phyloP scores from a whole-genome alignment of 2,113 vertebrate genomes.

The Sprattus sprattus region DNA sequence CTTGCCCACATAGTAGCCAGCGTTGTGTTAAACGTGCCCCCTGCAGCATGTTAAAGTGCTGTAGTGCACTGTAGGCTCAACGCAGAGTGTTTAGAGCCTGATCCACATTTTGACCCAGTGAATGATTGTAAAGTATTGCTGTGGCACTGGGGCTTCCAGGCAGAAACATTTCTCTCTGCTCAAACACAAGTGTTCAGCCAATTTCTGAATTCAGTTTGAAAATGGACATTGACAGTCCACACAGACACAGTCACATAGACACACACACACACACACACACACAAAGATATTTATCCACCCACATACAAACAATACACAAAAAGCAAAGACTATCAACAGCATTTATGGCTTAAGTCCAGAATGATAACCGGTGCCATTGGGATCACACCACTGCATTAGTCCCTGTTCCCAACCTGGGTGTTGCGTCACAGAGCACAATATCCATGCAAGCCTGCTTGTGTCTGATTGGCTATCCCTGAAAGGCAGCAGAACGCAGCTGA shows the following conservation, averaged over 20 bases:
- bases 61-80: background rate
- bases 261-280: background rate
- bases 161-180: background rate
- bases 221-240: background rate
- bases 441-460: background rate
- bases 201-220: background rate
- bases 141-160: background rate
- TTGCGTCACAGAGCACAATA: background rate
- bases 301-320: background rate
- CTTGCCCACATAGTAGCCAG: background rate
- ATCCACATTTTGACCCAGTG: slow-evolving; percentile 9
- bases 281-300: background rate
- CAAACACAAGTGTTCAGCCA: background rate
- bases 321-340: background rate
- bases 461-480: slow-evolving; percentile 14
- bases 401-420: background rate
- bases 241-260: background rate
- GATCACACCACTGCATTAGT: background rate
- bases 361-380: background rate
- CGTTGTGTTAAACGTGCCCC: background rate
- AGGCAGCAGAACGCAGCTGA: slow-evolving; percentile 47
- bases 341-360: slow-evolving; percentile 20
- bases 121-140: background rate
- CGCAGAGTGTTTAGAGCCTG: slow-evolving; percentile 23
- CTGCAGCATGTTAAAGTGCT: slow-evolving; percentile 34